Evolutionary conservation across 2,888 invertebrate genomes (phyloP).

Genomic region (Pachymerium ferrugineum): DNA sequence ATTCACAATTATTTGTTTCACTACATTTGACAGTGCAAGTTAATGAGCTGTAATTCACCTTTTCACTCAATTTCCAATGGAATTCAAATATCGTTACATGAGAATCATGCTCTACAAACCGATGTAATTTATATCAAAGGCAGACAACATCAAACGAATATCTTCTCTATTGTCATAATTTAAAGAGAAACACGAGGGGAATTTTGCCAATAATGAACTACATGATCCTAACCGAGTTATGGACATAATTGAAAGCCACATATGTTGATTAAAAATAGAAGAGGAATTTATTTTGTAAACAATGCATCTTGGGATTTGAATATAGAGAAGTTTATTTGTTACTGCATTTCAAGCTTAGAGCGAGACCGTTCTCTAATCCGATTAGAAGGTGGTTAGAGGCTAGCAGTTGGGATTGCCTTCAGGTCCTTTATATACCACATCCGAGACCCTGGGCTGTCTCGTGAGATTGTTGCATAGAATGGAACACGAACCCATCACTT

Average conservation of each 20-base stretch:
- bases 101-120: no score
- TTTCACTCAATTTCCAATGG: no score
- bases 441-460: background rate
- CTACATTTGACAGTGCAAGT: no score
- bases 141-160: no score
- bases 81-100: no score
- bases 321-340: background rate
- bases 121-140: no score
- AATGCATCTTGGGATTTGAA: background rate
- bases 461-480: constrained; percentile 18
- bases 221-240: background rate
- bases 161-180: background rate
- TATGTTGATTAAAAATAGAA: constrained; percentile 10
- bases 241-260: background rate
- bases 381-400: constrained; percentile 15
- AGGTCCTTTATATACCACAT: constrained; percentile 6
- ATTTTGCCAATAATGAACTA: constrained; percentile 10
- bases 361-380: constrained; percentile 8
- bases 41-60: no score
- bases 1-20: no score
- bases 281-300: constrained; percentile 1
- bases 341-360: background rate
- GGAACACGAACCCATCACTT: constrained; percentile 18
- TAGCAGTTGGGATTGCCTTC: constrained; percentile 9
- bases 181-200: background rate